Evolutionary conservation across 2,888 invertebrate genomes (phyloP).

Genomic region (Philopedon plagiatum): DNA sequence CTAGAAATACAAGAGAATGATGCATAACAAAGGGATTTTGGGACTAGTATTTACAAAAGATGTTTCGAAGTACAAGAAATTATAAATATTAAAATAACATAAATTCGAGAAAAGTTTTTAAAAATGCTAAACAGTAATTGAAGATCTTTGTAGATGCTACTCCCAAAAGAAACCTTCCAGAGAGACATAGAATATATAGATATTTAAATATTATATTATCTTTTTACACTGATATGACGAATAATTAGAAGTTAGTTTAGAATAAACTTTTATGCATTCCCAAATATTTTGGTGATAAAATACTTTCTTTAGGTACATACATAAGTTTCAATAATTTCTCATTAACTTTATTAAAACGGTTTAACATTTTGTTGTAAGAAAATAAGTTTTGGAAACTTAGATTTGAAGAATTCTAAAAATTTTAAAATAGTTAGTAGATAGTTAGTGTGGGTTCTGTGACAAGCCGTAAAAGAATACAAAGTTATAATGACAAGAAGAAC

Average conservation of each 20-base stretch:
- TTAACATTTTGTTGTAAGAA: neutral
- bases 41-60: too few relatives aligned
- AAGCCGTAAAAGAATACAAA: neutral
- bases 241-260: neutral
- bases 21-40: neutral
- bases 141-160: neutral
- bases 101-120: too few relatives aligned
- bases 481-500: too few relatives aligned
- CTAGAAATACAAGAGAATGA: neutral
- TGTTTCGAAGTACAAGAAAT: too few relatives aligned
- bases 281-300: neutral
- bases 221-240: constrained; percentile 14
- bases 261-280: neutral
- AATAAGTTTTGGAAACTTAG: neutral
- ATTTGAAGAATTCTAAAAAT: neutral
- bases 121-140: too few relatives aligned
- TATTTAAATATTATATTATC: neutral
- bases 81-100: too few relatives aligned
- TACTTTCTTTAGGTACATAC: constrained; percentile 1
- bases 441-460: neutral
- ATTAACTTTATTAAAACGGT: neutral
- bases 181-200: neutral
- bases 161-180: neutral
- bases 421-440: neutral
- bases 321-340: constrained; percentile 1